Evolutionary conservation across 2,797 vertebrate species (phyloP).

Genomic region (Acanthurus leucopareius): DNA sequence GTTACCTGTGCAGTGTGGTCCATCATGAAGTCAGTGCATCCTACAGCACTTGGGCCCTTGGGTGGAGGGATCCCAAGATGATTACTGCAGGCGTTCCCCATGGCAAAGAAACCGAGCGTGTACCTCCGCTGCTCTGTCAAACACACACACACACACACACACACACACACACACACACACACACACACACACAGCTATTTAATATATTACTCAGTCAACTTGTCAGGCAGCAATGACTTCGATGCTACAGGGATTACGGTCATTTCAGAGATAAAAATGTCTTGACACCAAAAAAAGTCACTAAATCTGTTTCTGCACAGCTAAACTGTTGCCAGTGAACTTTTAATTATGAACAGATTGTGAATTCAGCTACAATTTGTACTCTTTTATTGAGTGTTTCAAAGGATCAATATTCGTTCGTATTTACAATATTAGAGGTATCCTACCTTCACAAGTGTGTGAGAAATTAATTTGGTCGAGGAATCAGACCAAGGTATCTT

Average conservation of each 20-base stretch:
- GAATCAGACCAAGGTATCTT: too few species aligned
- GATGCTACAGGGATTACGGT: background rate
- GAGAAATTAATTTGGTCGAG: too few species aligned
- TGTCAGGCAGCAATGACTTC: background rate
- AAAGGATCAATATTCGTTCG: background rate
- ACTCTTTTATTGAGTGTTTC: background rate
- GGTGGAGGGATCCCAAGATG: slow-evolving; percentile 88
- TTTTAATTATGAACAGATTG: background rate
- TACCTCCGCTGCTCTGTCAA: slow-evolving; percentile 59
- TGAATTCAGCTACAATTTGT: background rate
- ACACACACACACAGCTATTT: background rate
- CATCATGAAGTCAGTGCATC: slow-evolving; percentile 95
- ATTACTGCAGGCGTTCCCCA: slow-evolving; percentile 81
- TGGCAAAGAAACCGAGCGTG: slow-evolving; percentile 63
- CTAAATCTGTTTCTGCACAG: background rate
- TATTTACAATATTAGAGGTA: too few species aligned
- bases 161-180: slow-evolving; percentile 1
- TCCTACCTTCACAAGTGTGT: background rate
- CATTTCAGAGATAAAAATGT: background rate
- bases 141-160: slow-evolving; percentile 6
- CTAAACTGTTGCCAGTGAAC: background rate
- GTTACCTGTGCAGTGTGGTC: slow-evolving; percentile 88
- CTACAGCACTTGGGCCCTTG: slow-evolving; percentile 90
- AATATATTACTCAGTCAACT: background rate
- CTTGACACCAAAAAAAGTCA: background rate